Conservation (phyloP, 92 coral and sea anemone species). For the Heliopora coerulea region DNA sequence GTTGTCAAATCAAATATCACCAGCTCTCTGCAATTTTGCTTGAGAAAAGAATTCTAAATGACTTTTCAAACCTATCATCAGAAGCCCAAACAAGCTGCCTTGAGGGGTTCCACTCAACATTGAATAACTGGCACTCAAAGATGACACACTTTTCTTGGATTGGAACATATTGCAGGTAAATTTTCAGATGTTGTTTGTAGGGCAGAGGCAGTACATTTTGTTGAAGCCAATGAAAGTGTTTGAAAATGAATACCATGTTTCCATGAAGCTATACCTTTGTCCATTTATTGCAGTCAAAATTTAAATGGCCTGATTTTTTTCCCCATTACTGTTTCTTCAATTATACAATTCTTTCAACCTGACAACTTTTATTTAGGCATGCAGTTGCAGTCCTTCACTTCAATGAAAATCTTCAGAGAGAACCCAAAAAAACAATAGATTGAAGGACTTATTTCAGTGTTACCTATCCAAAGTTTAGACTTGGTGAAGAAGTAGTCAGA, state of each 20-base stretch:
- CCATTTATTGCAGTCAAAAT: too few relatives aligned
- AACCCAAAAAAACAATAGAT: conserved; percentile 1
- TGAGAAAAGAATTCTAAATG: conserved; percentile 34
- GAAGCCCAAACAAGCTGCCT: conserved; percentile 52
- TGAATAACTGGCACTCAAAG: conserved; percentile 45
- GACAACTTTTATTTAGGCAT: too few relatives aligned
- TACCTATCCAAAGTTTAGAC: conserved; percentile 23
- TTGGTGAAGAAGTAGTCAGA: conserved; percentile 31
- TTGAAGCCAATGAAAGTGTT: background rate
- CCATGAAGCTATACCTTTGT: too few relatives aligned
- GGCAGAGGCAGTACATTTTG: background rate
- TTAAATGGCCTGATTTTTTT: too few relatives aligned
- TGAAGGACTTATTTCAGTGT: conserved; percentile 11
- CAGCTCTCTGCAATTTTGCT: conserved; percentile 33
- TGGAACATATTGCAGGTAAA: conserved; percentile 32
- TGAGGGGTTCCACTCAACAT: conserved; percentile 48
- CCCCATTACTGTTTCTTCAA: too few relatives aligned
- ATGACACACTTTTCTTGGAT: conserved; percentile 40
- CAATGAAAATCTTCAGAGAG: conserved; percentile 21
- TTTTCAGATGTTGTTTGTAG: background rate
- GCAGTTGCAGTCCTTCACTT: conserved; percentile 23
- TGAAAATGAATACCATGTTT: background rate
- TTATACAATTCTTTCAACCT: too few relatives aligned
- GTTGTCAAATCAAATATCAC: too few relatives aligned
- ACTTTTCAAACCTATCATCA: conserved; percentile 37